Evolutionary conservation across 2,888 invertebrate genomes (phyloP), one percentile per base, ranked within the genome.

Genomic region (Lymantria dispar): DNA sequence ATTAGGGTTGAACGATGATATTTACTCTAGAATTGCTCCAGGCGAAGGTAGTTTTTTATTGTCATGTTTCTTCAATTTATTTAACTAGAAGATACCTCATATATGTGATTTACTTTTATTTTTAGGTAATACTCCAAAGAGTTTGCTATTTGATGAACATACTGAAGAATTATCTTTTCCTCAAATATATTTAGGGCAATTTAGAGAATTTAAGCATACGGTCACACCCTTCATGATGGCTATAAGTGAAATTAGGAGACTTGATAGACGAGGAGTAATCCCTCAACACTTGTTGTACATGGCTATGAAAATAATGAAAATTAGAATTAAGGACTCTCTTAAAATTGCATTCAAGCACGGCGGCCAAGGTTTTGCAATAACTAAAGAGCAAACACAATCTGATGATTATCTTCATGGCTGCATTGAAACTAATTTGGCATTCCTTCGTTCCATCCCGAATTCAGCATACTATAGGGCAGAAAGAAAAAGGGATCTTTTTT

Each of bases 121-220:
- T n/a, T n/a, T n/a, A n/a, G n/a, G n/a, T n/a, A n/a, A n/a, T n/a
- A n/a, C n/a, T 33, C 33, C 33, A 33, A 33, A 33, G 33, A 33
- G 33, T 33, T 33, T 33, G 33, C n/a, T n/a, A n/a, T n/a, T n/a
- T n/a, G n/a, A n/a, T 11, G 8, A 10, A 8, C 37, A 58, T 65
- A 62, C 47, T 33, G 80, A 80, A 71, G 78, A 80, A 68, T 55
- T 80, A 40, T 77, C 77, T 40, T 80, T 82, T 66, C 79, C 80
- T 36, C 22, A 50, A 31, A 78, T 83, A 12, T 68, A 71, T 47
- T 46, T 57, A 8, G 78, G 79, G 30, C 58, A 78, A 8, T 67
- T 67, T 58, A 69, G 30, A 8, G 30, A 30, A 8, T 30, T 48
- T 68, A 10, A 45, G 62, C n/a, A n/a, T n/a, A n/a, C n/a, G n/a